A percentile compares a stretch with the other conserved stretches of the same genome.
Evolutionary conservation across 2,113 vertebrate genomes (phyloP).

Genomic region (Alethe diademata): DNA sequence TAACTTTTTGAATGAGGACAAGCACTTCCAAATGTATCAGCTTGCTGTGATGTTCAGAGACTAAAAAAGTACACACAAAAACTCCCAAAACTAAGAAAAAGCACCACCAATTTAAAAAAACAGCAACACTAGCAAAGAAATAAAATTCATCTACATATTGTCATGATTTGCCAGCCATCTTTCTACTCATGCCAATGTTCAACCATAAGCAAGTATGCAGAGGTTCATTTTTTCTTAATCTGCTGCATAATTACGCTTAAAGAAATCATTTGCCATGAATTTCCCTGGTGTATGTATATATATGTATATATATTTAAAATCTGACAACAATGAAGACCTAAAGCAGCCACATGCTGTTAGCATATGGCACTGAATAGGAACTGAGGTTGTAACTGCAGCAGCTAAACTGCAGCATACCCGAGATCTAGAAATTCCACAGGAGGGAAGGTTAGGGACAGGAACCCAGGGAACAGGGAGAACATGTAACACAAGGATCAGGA

Average conservation of each 20-base stretch:
- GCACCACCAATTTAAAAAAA: not conserved
- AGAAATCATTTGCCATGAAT: not conserved
- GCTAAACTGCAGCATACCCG: not conserved
- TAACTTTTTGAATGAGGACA: not conserved
- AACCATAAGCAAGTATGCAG: not conserved
- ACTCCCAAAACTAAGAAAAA: not conserved
- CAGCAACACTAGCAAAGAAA: not conserved
- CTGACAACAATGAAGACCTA: not conserved
- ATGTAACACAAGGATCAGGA: fast-evolving
- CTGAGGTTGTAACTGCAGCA: not conserved
- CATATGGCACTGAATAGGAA: not conserved
- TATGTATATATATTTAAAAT: not conserved
- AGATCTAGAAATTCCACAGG: not conserved
- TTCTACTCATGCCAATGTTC: not conserved
- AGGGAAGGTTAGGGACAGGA: not conserved
- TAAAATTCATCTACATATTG: not conserved
- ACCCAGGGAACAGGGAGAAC: not conserved
- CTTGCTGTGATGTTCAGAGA: not conserved
- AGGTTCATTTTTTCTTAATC: not conserved
- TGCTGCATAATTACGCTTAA: not conserved
- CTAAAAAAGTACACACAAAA: not conserved
- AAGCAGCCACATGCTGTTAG: not conserved
- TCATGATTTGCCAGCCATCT: not conserved
- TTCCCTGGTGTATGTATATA: no score
- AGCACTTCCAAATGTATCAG: not conserved